These are phyloP conservation scores for Odontamblyopus rebecca DNA, from an alignment of 2,797 vertebrate genomes.

Conservation along the genomic window DNA sequence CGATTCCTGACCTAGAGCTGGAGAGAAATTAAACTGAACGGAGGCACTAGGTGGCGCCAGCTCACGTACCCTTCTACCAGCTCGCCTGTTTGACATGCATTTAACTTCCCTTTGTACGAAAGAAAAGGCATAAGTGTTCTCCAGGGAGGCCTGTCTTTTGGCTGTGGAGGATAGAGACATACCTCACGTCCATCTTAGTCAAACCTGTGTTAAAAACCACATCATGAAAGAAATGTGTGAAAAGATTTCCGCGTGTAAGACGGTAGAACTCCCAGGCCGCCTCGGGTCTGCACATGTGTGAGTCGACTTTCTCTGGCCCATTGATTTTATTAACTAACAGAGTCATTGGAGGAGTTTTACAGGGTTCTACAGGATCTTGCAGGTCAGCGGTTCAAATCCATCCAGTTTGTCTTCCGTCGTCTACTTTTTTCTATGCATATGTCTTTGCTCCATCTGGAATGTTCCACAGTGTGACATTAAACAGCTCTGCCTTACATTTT, in stretches of 20 bases:
- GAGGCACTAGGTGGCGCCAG: too few relatives aligned
- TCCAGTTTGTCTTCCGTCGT: too few relatives aligned
- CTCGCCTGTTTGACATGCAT: background rate
- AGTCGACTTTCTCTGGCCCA: slow-evolving; percentile 17
- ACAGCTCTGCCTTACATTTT: too few relatives aligned
- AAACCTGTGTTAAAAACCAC: background rate
- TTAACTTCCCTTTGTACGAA: background rate
- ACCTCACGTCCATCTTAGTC: background rate
- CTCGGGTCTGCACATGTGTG: slow-evolving; percentile 8
- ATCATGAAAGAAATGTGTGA: background rate
- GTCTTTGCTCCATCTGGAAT: too few relatives aligned
- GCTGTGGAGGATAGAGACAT: background rate
- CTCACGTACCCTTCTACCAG: background rate
- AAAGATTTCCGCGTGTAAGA: slow-evolving; percentile 3
- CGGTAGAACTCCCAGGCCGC: slow-evolving; percentile 5
- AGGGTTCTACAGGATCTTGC: slow-evolving; percentile 17
- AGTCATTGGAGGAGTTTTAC: slow-evolving; percentile 25
- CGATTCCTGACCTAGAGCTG: too few relatives aligned
- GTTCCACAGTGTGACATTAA: too few relatives aligned
- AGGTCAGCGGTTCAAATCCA: background rate
- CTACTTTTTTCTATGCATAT: too few relatives aligned
- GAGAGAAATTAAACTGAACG: too few relatives aligned
- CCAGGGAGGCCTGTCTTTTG: background rate
- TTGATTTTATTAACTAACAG: slow-evolving; percentile 12
- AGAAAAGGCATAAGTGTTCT: background rate